Percentiles rank a stretch among this genome's conserved stretches.
These are phyloP conservation scores for Nomada fucata DNA, from an alignment of 2,888 invertebrate species.

Conservation along the genomic window DNA sequence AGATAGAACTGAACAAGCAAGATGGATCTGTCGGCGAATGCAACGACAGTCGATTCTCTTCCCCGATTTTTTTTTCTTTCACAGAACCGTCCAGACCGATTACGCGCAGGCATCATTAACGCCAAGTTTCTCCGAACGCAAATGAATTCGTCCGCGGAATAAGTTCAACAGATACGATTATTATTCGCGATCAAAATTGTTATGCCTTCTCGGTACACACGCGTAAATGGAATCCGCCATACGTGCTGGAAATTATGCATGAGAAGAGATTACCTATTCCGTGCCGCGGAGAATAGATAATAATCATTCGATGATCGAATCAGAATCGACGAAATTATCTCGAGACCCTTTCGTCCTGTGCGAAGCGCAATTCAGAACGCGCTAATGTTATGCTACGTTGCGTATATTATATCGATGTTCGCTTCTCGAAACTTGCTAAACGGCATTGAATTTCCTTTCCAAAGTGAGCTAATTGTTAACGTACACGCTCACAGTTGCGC, in stretches of 20 bases:
- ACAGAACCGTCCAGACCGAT: neutral
- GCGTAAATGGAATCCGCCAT: conserved; percentile 44
- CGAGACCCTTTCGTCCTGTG: neutral
- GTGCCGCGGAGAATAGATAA: conserved; percentile 9
- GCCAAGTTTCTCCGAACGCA: neutral
- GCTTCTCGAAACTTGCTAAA: neutral
- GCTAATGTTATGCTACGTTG: too few relatives aligned
- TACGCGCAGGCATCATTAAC: neutral
- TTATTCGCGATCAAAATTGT: conserved; percentile 34
- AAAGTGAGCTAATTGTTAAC: neutral
- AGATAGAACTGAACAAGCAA: too few relatives aligned
- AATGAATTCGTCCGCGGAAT: neutral
- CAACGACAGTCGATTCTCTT: too few relatives aligned
- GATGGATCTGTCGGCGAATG: too few relatives aligned
- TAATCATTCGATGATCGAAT: conserved; percentile 43
- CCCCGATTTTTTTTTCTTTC: too few relatives aligned
- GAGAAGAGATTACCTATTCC: conserved; percentile 19
- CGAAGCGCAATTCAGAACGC: neutral
- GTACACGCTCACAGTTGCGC: neutral
- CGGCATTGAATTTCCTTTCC: neutral
- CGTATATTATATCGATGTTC: neutral
- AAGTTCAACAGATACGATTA: conserved; percentile 19
- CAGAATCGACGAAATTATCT: conserved; percentile 35
- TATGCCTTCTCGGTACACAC: conserved; percentile 21
- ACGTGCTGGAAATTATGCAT: conserved; percentile 55